Percentiles rank a stretch among this genome's conserved stretches.
phyloP scores from a whole-genome alignment of 2,113 vertebrate genomes.

The Prinia subflava region DNA sequence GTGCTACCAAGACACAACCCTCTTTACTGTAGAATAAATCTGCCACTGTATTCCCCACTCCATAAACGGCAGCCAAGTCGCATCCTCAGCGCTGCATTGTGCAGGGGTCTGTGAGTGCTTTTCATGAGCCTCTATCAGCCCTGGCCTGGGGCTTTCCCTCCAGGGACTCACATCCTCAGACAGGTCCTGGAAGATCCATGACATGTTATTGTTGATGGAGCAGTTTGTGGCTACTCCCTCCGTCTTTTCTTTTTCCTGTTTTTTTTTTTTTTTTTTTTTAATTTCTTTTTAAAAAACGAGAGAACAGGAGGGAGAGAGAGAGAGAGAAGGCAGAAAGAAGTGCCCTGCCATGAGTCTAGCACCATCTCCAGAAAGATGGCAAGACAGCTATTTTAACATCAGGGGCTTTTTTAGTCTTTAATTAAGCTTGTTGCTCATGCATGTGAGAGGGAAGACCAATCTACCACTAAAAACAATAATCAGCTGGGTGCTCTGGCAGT shows the following conservation, averaged over 20 bases:
- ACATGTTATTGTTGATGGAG: not conserved
- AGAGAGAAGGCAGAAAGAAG: not conserved
- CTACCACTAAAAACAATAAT: not conserved
- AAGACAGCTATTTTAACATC: not conserved
- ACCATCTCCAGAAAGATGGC: not conserved
- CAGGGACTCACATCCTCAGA: not conserved
- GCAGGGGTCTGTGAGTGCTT: not conserved
- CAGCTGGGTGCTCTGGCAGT: not conserved
- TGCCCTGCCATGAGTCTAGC: not conserved
- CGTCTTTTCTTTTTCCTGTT: not conserved
- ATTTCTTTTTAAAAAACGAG: not conserved
- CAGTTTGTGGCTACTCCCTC: not conserved
- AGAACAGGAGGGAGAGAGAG: not conserved
- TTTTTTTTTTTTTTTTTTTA: too few relatives aligned
- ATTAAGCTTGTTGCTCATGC: not conserved
- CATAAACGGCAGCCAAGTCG: conserved; percentile 44
- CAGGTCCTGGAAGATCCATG: not conserved
- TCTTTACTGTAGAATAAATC: conserved; percentile 53
- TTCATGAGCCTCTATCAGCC: conserved; percentile 1
- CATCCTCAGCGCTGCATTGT: conserved; percentile 11
- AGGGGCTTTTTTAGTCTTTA: not conserved
- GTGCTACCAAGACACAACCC: conserved; percentile 26
- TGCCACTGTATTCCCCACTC: conserved; percentile 57
- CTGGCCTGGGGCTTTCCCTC: conserved; percentile 2
- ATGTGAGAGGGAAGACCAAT: not conserved